These are phyloP conservation scores for Nemotelus nigrinus DNA, from an alignment of 2,888 invertebrate species.

Conservation along the genomic window DNA sequence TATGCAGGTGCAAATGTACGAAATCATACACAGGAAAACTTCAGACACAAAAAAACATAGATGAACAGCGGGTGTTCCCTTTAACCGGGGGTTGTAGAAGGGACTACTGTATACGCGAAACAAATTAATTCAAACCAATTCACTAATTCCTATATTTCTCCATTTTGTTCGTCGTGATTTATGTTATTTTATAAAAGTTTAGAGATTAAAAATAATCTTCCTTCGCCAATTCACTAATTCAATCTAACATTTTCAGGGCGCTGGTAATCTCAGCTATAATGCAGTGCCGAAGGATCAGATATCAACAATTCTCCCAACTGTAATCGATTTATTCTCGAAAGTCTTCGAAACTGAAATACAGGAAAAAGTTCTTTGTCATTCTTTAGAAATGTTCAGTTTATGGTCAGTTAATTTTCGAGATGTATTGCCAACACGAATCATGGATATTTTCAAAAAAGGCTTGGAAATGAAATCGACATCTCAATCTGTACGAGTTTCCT, in stretches of 20 bases:
- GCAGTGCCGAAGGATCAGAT: constrained; percentile 71
- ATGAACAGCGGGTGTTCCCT: no score
- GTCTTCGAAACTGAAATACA: constrained; percentile 89
- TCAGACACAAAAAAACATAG: no score
- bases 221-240: no score
- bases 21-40: no score
- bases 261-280: constrained; percentile 79
- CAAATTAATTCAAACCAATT: no score
- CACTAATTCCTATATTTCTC: no score
- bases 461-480: constrained; percentile 80
- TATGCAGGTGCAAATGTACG: no score
- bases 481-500: constrained; percentile 79
- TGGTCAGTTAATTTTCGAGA: constrained; percentile 78
- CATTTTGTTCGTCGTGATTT: no score
- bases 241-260: constrained; percentile 65
- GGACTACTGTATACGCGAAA: no score
- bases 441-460: constrained; percentile 79
- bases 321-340: constrained; percentile 76
- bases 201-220: no score
- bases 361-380: constrained; percentile 86
- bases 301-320: constrained; percentile 70
- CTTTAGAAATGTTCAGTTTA: constrained; percentile 80
- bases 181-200: no score
- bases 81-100: no score
- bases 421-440: constrained; percentile 73